Base-by-base conservation (phyloP, 2,113 vertebrate genomes). In the Gobius niger region DNA sequence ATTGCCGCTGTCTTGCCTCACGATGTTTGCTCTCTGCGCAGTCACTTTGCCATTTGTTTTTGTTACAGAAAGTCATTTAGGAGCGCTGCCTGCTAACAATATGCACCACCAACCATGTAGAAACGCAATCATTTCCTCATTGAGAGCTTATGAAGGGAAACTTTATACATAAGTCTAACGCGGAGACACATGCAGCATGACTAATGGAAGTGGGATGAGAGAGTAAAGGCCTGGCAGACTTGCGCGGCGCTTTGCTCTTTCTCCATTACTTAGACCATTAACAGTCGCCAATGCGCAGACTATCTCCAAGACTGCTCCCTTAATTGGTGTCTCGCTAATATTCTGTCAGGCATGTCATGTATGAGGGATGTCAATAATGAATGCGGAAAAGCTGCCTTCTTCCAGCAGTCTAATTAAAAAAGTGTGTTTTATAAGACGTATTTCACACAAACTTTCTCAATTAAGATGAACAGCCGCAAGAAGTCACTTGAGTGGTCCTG, bases 51-150 rank as follows among this genome's bases (percentile, higher is more conserved):
- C 76, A 63, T 86, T 83, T 82, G 71, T 72, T 68, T 34, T 83
- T 83, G 82, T 78, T 74, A 62, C 63, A 79, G 60, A 65, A 82
- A 87, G 81, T 75, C 65, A 82, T 90, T 88, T 88, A 68, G 65
- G 66, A 77, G 67, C 52, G 59, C 54, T 79, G 83, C 65, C 70
- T 70, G 77, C 77, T 76, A 56, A 82, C 86, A 83, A 88, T 90
- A 67, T 77, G 67, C 83, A 82, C 87, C 83, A 78, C 76, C 78
- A 85, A 84, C 73, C 85, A 78, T 83, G 85, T 84, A 87, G 79
- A 85, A 90, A 84, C 81, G 85, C 81, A 89, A 90, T 90, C 77
- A 80, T 83, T 84, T 80, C 87, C 72, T 88, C 87, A 80, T 85
- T 81, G 83, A 85, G 76, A 70, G 73, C 77, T 76, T 67, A 83